Evolutionary conservation across 2,888 invertebrate species (phyloP).

Genomic region (Amblyteles armatorius): DNA sequence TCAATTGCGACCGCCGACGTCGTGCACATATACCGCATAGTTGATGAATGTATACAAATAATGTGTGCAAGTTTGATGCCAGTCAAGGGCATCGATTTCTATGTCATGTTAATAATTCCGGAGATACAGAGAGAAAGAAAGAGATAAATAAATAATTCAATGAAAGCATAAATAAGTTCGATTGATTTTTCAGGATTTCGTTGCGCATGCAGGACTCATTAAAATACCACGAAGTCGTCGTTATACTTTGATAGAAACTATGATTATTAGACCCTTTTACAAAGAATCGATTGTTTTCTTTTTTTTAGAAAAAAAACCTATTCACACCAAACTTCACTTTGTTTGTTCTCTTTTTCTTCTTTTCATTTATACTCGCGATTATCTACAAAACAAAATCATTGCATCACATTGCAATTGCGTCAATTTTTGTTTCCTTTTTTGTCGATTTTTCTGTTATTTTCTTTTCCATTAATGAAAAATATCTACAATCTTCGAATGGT

Average conservation of each 20-base stretch:
- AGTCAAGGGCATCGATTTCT: slow-evolving; percentile 27
- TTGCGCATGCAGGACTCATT: slow-evolving; percentile 49
- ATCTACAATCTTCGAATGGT: slow-evolving; percentile 74
- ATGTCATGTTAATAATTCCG: slow-evolving; percentile 51
- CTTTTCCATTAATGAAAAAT: slow-evolving; percentile 79
- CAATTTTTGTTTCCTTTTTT: slow-evolving; percentile 68
- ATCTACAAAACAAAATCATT: slow-evolving; percentile 85
- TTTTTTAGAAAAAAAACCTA: slow-evolving; percentile 83
- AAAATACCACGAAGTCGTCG: slow-evolving; percentile 62
- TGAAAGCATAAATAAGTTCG: not conserved
- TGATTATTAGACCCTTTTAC: slow-evolving; percentile 85
- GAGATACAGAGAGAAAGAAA: slow-evolving; percentile 21
- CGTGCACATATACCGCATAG: slow-evolving; percentile 14
- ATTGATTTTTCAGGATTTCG: slow-evolving; percentile 30
- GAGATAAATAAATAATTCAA: slow-evolving; percentile 43
- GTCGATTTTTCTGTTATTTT: slow-evolving; percentile 72
- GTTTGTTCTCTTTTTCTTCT: slow-evolving; percentile 72
- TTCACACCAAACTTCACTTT: slow-evolving; percentile 84
- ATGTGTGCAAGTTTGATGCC: slow-evolving; percentile 35
- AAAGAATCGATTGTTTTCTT: slow-evolving; percentile 84
- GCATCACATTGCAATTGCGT: slow-evolving; percentile 81
- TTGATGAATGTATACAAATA: slow-evolving; percentile 37
- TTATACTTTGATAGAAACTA: slow-evolving; percentile 84
- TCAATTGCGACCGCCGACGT: slow-evolving; percentile 36
- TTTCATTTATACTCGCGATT: slow-evolving; percentile 72